Conservation (phyloP, 2,113 vertebrate species). For the Lucifuga dentata region DNA sequence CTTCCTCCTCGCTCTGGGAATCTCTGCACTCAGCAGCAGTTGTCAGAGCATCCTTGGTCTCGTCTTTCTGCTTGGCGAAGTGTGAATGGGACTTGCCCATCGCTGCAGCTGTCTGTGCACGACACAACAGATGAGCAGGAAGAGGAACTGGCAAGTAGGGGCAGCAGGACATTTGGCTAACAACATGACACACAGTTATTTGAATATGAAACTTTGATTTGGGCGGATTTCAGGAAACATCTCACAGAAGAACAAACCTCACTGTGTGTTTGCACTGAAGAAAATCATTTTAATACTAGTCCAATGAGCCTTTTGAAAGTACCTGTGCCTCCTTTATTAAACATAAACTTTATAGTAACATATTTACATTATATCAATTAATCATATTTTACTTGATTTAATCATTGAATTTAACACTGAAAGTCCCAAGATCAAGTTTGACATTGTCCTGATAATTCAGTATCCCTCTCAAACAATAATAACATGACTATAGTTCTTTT, state of each 20-base stretch:
- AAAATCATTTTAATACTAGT: no score
- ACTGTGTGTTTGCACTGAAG: background rate
- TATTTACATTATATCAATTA: no score
- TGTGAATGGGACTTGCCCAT: slow-evolving; percentile 95
- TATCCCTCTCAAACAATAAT: no score
- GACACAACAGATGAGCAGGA: slow-evolving; percentile 1
- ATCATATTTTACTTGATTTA: no score
- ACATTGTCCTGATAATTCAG: no score
- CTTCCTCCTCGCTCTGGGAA: slow-evolving; percentile 84
- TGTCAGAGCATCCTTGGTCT: slow-evolving; percentile 80
- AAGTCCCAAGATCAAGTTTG: no score
- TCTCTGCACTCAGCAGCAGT: slow-evolving; percentile 81
- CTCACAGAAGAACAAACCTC: slow-evolving; percentile 17
- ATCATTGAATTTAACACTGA: no score
- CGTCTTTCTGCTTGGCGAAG: slow-evolving; percentile 86
- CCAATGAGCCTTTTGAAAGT: no score
- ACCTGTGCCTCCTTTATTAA: no score
- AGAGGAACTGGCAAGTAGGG: background rate
- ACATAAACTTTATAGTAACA: no score
- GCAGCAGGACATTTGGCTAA: slow-evolving; percentile 18
- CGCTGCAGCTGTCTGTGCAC: slow-evolving; percentile 61
- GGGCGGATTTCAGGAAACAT: slow-evolving; percentile 21
- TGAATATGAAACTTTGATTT: slow-evolving; percentile 33
- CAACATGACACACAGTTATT: slow-evolving; percentile 21
- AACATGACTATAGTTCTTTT: no score